phyloP scores from a whole-genome alignment of 2,888 invertebrate species.

The Drosophila neotestacea region DNA sequence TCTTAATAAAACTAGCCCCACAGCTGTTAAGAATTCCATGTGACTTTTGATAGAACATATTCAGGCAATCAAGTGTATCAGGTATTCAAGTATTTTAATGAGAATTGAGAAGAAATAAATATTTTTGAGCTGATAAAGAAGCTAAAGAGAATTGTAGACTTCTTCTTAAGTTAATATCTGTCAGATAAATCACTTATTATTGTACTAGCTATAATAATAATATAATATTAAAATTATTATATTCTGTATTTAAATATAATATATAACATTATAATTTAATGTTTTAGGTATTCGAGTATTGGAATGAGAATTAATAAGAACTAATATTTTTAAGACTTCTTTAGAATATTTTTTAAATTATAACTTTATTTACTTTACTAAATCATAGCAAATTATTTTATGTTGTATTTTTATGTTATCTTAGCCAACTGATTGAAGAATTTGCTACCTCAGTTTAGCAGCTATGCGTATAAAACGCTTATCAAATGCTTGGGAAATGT shows the following conservation, averaged over 20 bases:
- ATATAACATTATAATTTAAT: too few relatives aligned
- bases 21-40: slow-evolving; percentile 31
- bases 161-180: not conserved
- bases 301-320: too few relatives aligned
- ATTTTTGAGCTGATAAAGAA: not conserved
- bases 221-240: too few relatives aligned
- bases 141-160: not conserved
- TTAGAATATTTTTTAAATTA: not conserved
- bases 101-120: slow-evolving; percentile 1
- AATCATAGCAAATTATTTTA: too few relatives aligned
- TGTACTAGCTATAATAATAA: not conserved
- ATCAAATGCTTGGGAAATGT: slow-evolving; percentile 40
- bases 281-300: too few relatives aligned
- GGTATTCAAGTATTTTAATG: slow-evolving; percentile 1
- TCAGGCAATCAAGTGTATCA: not conserved
- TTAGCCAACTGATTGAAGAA: slow-evolving; percentile 5
- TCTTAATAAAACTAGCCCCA: slow-evolving; percentile 57
- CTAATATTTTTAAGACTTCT: too few relatives aligned
- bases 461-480: slow-evolving; percentile 13
- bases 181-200: not conserved
- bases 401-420: not conserved
- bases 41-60: slow-evolving; percentile 20
- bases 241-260: too few relatives aligned
- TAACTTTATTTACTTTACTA: too few relatives aligned
- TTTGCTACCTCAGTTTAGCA: slow-evolving; percentile 38